These are phyloP conservation scores for Cebidichthys violaceus DNA, from an alignment of 2,113 vertebrate species.

Conservation along the genomic window DNA sequence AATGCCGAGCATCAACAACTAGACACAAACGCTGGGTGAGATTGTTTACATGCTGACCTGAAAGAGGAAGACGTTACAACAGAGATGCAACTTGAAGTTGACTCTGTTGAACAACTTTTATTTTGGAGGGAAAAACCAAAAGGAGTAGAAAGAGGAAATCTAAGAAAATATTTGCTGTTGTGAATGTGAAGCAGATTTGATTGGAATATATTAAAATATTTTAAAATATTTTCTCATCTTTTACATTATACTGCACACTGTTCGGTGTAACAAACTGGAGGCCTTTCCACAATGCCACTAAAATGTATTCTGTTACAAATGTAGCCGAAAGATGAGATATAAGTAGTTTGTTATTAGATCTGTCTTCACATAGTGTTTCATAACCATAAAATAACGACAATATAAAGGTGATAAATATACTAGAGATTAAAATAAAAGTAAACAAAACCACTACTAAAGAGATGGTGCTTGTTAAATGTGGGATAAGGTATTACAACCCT, in stretches of 20 bases:
- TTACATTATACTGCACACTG: not conserved
- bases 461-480: not conserved
- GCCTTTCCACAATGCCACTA: not conserved
- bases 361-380: not conserved
- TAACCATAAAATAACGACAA: not conserved
- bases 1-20: not conserved
- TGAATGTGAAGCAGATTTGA: not conserved
- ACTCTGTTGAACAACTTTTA: not conserved
- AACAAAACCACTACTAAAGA: not conserved
- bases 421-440: not conserved
- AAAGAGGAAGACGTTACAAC: conserved; percentile 27
- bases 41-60: not conserved
- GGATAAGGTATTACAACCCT: too few relatives aligned
- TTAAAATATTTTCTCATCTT: too few relatives aligned
- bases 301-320: not conserved
- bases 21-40: not conserved
- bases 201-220: not conserved
- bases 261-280: too few relatives aligned
- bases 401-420: not conserved
- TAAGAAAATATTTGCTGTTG: not conserved
- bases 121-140: not conserved
- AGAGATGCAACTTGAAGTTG: not conserved
- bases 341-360: not conserved
- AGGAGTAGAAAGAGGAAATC: not conserved
- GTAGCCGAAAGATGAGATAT: not conserved